phyloP scores from a whole-genome alignment of 2,113 vertebrate genomes.

The Manacus vitellinus region DNA sequence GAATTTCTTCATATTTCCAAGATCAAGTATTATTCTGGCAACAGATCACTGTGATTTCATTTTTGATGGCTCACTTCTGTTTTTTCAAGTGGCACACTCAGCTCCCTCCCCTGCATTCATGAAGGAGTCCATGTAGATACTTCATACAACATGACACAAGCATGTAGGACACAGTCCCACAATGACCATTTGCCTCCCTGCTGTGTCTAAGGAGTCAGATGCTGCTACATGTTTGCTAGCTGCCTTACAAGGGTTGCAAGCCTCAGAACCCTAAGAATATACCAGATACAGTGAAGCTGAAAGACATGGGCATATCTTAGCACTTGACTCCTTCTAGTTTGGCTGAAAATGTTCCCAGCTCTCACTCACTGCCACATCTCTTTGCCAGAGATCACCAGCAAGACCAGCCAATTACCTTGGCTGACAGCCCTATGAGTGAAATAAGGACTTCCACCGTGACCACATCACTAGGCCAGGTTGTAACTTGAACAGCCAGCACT shows the following conservation, averaged over 20 bases:
- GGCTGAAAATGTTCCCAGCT: neutral
- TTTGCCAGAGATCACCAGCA: neutral
- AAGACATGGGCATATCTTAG: neutral
- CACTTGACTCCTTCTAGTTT: neutral
- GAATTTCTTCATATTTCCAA: neutral
- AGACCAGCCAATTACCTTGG: neutral
- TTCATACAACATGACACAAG: neutral
- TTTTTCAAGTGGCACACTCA: neutral
- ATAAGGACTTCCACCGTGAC: neutral
- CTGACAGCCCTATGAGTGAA: neutral
- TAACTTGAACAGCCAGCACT: neutral
- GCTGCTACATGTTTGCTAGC: neutral
- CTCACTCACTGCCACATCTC: neutral
- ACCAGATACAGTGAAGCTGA: neutral
- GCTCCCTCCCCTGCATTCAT: neutral
- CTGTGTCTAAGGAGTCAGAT: neutral
- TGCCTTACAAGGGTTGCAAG: neutral
- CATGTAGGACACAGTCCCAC: neutral
- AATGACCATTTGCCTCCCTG: neutral
- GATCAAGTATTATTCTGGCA: neutral
- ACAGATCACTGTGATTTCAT: neutral
- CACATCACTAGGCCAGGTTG: neutral
- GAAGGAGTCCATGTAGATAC: neutral
- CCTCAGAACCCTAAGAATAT: neutral
- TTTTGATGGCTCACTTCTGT: neutral